Conservation (phyloP, 1,140 invertebrate species). For the Tetraneura akinire region DNA sequence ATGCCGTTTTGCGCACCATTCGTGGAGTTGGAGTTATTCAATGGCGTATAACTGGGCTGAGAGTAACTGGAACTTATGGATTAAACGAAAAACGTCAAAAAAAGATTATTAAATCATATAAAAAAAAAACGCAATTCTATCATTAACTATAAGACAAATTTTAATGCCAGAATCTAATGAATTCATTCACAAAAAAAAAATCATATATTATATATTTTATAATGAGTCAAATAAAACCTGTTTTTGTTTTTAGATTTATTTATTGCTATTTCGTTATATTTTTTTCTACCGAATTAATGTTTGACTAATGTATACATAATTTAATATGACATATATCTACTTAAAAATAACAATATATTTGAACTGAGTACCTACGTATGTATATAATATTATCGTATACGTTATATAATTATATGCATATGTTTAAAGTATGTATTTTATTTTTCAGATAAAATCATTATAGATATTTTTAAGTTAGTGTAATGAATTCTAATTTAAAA, state of each 20-base stretch:
- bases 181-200: neutral
- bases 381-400: neutral
- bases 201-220: no score
- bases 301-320: neutral
- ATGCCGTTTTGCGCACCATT: slow-evolving; percentile 38
- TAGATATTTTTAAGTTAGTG: no score
- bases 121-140: neutral
- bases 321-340: neutral
- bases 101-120: neutral
- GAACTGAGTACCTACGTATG: no score
- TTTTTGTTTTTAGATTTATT: neutral
- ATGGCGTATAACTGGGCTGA: slow-evolving; percentile 39
- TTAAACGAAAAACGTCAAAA: neutral
- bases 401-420: no score
- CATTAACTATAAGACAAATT: no score
- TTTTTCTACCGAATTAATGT: neutral
- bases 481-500: slow-evolving; percentile 18
- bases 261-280: neutral
- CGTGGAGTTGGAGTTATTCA: slow-evolving; percentile 17
- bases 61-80: slow-evolving; percentile 42
- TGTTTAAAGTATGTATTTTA: no score
- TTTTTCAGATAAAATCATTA: neutral
- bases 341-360: neutral
- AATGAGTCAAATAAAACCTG: neutral
- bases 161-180: no score